Evolutionary conservation across 2,888 invertebrate species (phyloP), one percentile per base, ranked within the genome.

Genomic region (Drosophila affinis): DNA sequence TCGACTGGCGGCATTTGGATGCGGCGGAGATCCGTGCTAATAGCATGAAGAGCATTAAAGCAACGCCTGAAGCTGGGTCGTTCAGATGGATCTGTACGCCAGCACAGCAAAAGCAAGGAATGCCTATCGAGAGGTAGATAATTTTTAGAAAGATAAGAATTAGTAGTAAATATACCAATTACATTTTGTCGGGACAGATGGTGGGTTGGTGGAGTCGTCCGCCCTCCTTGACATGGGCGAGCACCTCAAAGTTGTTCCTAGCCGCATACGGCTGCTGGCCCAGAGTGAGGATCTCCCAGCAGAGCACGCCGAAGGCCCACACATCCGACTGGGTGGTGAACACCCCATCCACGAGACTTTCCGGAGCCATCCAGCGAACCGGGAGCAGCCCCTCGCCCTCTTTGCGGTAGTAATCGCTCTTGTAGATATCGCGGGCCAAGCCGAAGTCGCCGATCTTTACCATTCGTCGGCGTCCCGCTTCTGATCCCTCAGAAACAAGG

Each of bases 291-390:
- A 99, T 97, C 93, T 99, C 99, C 98, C 99, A 99, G 90, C 98
- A 95, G 3, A 99, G 93, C 0, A 99, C 96, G 0, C 96, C 97
- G 93, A 97, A 98, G 0, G 97, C 96, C 99, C 99, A 99, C 5
- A 99, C 98, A 91, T 99, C 99, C 0, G 98, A 98, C 91, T 99
- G 98, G 56, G 97, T 97, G 0, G 98, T 98, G 91, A 99, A 99
- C 0, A 99, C 96, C 0, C 99, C 98, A 90, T 99, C 98, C 2
- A 98, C 96, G 12, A 99, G 93, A 27, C 98, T 98, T 92, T 99
- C 99, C 1, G 99, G 99, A 0, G 98, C 96, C 98, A 99, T 99
- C 99, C 99, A 99, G 47, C 98, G 94, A 0, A 99, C 98, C 2
- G 99, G 99, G 57, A 99, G 92, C 52, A 98, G 93, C 1, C 98